phyloP scores from a whole-genome alignment of 2,888 invertebrate species.

The Gisinianus flammeolus region DNA sequence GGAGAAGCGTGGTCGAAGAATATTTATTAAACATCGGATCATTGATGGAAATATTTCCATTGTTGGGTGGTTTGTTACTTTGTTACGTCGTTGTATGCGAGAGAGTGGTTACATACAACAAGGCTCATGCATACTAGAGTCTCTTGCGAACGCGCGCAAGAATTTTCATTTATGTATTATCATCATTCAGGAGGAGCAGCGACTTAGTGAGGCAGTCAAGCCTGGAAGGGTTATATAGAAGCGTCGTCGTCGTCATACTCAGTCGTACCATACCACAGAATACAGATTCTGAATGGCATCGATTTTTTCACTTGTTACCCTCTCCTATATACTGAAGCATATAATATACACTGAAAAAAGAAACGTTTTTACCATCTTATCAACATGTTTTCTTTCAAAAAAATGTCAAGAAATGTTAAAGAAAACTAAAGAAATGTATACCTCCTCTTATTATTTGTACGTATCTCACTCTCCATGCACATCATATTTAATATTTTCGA shows the following conservation, averaged over 20 bases:
- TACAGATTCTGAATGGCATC: neutral
- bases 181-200: constrained; percentile 14
- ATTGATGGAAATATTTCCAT: neutral
- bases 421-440: too few species aligned
- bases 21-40: neutral
- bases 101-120: neutral
- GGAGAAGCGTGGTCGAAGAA: too few species aligned
- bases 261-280: neutral
- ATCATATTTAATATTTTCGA: too few species aligned
- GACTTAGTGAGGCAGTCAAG: neutral
- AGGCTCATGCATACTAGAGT: neutral
- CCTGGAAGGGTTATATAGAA: neutral
- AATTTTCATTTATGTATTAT: constrained; percentile 34
- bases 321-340: too few species aligned
- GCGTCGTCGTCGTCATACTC: neutral
- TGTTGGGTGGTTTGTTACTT: neutral
- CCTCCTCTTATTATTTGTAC: too few species aligned
- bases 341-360: too few species aligned
- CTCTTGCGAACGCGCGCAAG: constrained; percentile 19
- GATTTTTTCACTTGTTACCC: neutral
- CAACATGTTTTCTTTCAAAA: too few species aligned
- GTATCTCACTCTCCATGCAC: too few species aligned
- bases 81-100: neutral
- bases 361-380: too few species aligned
- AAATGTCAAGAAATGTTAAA: too few species aligned